Base-by-base conservation (phyloP, 2,113 vertebrate genomes). In the Eleginops maclovinus region DNA sequence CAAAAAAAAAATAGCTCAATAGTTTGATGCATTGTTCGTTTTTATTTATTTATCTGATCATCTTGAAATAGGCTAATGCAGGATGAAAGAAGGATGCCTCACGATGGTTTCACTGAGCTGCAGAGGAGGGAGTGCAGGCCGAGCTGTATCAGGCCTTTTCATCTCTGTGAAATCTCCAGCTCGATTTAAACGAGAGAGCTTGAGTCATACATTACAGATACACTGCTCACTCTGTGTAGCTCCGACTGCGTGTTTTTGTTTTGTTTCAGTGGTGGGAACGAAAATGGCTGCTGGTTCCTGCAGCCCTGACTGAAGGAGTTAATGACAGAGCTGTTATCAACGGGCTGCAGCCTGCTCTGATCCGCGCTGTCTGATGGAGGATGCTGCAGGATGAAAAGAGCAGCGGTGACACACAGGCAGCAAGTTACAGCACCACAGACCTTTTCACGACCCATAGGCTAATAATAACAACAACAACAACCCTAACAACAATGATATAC, bases 271-370 rank as follows among this genome's bases (percentile, higher is more conserved):
- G 31, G 83, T 67, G 75, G 75, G 55, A 77, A 82, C 67, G 74
- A 84, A 74, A 85, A 85, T 72, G 74, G 46, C 73, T 73, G 65
- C 83, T 47, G 31, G 31, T 56, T 46, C 46, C 61, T 22, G 4
- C 16, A 8, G 58, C 28, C 63, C 84, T 66, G 86, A 84, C 59
- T 83, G 88, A 87, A 91, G 79, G 92, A 90, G 89, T 94, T 93
- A 94, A 93, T 89, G 87, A 81, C 77, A 63, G 69, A 75, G 77
- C 81, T 88, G 88, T 95, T 95, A 95, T 94, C 94, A 91, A 86
- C 76, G 40, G 66, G 78, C 74, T 81, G 86, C 94, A 95, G 93
- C 89, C 93, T 90, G 55, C 82, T 89, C 72, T 91, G 88, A 91
- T 91, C 84, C 41, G 85, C 66, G 75, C 89, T 78, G 88, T 86